Evolutionary conservation across 2,797 vertebrate genomes (phyloP).

Genomic region (Lindbergichthys nudifrons): DNA sequence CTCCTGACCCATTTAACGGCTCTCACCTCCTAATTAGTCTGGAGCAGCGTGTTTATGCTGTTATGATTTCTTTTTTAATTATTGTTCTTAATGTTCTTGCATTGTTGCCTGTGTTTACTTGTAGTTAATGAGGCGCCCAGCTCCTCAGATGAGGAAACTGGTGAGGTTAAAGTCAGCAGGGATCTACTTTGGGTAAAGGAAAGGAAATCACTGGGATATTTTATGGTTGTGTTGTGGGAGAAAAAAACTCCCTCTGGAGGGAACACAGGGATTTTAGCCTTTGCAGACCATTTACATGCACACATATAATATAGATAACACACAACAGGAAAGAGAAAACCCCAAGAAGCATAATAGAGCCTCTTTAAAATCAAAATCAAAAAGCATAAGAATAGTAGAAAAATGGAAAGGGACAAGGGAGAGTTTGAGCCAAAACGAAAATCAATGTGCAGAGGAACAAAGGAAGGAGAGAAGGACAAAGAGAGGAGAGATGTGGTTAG

Average conservation of each 20-base stretch:
- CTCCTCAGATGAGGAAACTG: slow-evolving; percentile 25
- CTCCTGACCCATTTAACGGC: slow-evolving; percentile 34
- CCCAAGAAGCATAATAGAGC: too few species aligned
- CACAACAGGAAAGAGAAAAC: too few species aligned
- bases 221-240: too few species aligned
- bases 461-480: slow-evolving; percentile 4
- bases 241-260: too few species aligned
- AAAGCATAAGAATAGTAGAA: not conserved
- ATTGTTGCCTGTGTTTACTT: not conserved
- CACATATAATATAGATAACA: too few species aligned
- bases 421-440: not conserved
- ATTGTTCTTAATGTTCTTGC: not conserved
- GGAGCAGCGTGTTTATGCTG: slow-evolving; percentile 31
- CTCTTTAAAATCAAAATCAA: not conserved
- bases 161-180: slow-evolving; percentile 10
- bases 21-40: slow-evolving; percentile 43
- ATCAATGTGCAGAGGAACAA: slow-evolving; percentile 1
- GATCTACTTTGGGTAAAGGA: not conserved
- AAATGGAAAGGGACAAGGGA: not conserved
- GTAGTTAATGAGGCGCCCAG: slow-evolving; percentile 28
- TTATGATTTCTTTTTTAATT: slow-evolving; percentile 2
- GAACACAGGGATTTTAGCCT: too few species aligned
- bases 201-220: not conserved
- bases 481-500: slow-evolving; percentile 17
- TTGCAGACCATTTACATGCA: too few species aligned